A percentile compares a stretch with the other conserved stretches of the same genome.
These are phyloP conservation scores for Xiphophorus birchmanni DNA, from an alignment of 2,797 vertebrate species.

Conservation along the genomic window DNA sequence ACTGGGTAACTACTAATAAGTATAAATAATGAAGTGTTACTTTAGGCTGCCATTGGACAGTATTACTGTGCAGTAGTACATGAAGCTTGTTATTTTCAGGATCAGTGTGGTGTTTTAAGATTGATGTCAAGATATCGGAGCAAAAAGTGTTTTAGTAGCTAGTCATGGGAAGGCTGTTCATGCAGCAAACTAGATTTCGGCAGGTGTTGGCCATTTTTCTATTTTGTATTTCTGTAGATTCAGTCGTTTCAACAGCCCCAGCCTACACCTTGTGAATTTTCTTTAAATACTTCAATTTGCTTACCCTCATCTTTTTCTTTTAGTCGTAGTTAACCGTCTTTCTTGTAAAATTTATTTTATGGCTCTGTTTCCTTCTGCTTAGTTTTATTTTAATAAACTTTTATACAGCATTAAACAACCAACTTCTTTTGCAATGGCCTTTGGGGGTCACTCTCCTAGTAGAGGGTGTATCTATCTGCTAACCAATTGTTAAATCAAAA, in stretches of 20 bases:
- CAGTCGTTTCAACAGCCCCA: background rate
- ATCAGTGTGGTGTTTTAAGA: background rate
- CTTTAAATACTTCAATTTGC: background rate
- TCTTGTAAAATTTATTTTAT: background rate
- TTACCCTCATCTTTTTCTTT: background rate
- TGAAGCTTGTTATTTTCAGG: background rate
- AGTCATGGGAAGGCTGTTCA: background rate
- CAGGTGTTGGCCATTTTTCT: constrained; percentile 1
- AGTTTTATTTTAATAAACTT: background rate
- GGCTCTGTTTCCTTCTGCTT: background rate
- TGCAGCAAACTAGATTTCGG: no score
- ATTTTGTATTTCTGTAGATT: background rate
- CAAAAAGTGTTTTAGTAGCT: background rate
- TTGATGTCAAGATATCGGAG: background rate
- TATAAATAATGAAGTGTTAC: background rate
- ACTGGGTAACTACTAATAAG: background rate
- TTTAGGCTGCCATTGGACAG: background rate
- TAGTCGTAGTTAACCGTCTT: background rate
- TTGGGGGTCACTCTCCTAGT: background rate
- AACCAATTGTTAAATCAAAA: background rate
- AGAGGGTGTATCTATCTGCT: background rate
- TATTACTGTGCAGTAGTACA: background rate
- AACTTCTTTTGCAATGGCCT: background rate
- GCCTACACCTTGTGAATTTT: background rate
- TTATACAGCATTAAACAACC: background rate